Conservation (phyloP, 1,140 invertebrate genomes). For the Brachionus koreanus region DNA sequence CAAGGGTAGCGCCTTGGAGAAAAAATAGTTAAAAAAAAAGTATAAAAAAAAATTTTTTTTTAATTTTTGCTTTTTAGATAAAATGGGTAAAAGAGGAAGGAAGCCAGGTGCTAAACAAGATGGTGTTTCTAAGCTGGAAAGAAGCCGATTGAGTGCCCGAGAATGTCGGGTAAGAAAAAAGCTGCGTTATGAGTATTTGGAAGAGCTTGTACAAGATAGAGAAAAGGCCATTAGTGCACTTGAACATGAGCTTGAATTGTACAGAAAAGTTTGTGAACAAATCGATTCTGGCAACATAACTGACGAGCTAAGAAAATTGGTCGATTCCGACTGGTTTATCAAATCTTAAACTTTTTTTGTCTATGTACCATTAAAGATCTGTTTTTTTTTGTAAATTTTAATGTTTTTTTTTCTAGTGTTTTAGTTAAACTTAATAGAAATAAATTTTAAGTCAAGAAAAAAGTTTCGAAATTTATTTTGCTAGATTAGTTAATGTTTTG, state of each 20-base stretch:
- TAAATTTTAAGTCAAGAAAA: too few species aligned
- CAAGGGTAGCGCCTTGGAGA: neutral
- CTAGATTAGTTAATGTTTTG: too few species aligned
- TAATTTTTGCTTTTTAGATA: neutral
- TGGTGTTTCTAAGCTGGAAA: slow-evolving; percentile 87
- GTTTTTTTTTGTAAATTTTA: neutral
- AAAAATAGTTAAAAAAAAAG: neutral
- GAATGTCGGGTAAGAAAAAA: slow-evolving; percentile 95
- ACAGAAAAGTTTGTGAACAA: slow-evolving; percentile 39
- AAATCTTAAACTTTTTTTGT: neutral
- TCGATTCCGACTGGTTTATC: slow-evolving; percentile 35
- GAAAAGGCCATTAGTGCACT: slow-evolving; percentile 87
- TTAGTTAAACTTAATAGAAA: neutral
- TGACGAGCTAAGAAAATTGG: slow-evolving; percentile 20
- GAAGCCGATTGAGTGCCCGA: slow-evolving; percentile 89
- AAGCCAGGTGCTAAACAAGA: slow-evolving; percentile 72
- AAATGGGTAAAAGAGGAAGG: slow-evolving; percentile 44
- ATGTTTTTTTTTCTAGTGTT: too few species aligned
- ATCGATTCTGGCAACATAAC: slow-evolving; percentile 27
- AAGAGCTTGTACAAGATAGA: slow-evolving; percentile 84
- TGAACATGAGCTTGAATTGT: slow-evolving; percentile 70
- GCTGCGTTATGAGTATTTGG: slow-evolving; percentile 90
- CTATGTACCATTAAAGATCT: neutral
- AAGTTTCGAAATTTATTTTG: too few species aligned
- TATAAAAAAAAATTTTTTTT: neutral